A percentile compares a stretch with the other conserved stretches of the same genome.
Conservation (phyloP, 2,797 vertebrate species). For the Sciaenops ocellatus region DNA sequence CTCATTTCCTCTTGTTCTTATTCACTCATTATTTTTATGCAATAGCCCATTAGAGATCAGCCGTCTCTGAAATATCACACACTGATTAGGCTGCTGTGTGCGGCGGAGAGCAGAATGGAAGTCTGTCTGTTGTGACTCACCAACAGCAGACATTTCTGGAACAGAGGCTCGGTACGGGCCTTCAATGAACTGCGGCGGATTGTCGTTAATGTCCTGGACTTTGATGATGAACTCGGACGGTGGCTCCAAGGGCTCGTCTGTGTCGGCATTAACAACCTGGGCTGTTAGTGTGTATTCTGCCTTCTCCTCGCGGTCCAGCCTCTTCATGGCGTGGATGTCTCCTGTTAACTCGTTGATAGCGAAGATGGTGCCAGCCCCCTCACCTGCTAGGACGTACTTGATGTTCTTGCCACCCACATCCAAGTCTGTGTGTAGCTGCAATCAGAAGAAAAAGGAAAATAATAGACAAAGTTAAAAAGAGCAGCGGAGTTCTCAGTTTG, state of each 20-base stretch:
- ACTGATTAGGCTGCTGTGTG: constrained; percentile 64
- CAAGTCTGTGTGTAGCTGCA: constrained; percentile 96
- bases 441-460: constrained; percentile 46
- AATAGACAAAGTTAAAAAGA: constrained; percentile 16
- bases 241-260: constrained; percentile 92
- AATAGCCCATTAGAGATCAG: constrained; percentile 70
- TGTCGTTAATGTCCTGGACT: constrained; percentile 99
- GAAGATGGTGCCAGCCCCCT: constrained; percentile 98
- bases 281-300: constrained; percentile 97
- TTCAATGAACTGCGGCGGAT: constrained; percentile 94
- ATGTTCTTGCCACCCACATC: constrained; percentile 93
- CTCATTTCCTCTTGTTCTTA: constrained; percentile 66
- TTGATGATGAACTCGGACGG: constrained; percentile 99
- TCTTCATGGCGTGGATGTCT: constrained; percentile 99
- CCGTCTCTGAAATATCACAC: constrained; percentile 59
- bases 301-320: constrained; percentile 98
- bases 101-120: constrained; percentile 32
- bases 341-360: constrained; percentile 97
- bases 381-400: constrained; percentile 96
- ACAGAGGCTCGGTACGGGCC: constrained; percentile 95
- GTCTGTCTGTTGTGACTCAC: constrained; percentile 84
- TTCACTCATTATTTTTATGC: constrained; percentile 75
- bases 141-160: constrained; percentile 96
- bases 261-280: constrained; percentile 94
- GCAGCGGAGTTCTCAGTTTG: neutral